A percentile compares a stretch with the other conserved stretches of the same genome.
Evolutionary conservation across 2,888 invertebrate genomes (phyloP).

Genomic region (Pyrrhosoma nymphula): DNA sequence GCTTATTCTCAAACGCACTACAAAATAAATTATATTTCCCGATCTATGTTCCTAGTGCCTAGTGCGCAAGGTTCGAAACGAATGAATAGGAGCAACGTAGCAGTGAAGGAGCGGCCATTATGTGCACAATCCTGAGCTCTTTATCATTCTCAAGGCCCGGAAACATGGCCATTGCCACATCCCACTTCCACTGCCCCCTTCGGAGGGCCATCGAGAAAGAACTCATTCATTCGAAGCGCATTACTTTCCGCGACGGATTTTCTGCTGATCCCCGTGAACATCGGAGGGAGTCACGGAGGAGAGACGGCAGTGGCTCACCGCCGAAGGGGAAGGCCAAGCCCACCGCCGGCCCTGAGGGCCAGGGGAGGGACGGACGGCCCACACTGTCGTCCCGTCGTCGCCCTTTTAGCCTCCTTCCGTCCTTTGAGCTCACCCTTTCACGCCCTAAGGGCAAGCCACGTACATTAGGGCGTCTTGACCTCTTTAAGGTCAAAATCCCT

Average conservation of each 20-base stretch:
- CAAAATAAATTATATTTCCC: no score
- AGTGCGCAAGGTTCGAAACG: no score
- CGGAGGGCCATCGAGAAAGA: background rate
- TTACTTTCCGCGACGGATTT: background rate
- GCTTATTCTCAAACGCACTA: no score
- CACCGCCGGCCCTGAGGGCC: no score
- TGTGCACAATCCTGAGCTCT: no score
- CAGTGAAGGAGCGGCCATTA: no score
- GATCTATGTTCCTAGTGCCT: no score
- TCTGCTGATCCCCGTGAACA: background rate
- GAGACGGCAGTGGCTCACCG: no score
- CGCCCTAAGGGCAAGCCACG: background rate
- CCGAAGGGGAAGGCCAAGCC: no score
- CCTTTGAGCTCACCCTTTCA: background rate
- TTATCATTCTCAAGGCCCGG: no score
- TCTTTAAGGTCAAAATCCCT: constrained; percentile 25
- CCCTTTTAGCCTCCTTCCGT: background rate
- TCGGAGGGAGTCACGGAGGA: background rate
- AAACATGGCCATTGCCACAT: background rate
- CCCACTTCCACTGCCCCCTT: no score
- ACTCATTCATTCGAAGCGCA: background rate
- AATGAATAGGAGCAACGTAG: no score
- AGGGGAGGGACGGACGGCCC: background rate
- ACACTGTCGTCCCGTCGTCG: background rate
- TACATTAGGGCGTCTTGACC: background rate